phyloP scores from a whole-genome alignment of 1,140 invertebrate species.

The Dreissena polymorpha region DNA sequence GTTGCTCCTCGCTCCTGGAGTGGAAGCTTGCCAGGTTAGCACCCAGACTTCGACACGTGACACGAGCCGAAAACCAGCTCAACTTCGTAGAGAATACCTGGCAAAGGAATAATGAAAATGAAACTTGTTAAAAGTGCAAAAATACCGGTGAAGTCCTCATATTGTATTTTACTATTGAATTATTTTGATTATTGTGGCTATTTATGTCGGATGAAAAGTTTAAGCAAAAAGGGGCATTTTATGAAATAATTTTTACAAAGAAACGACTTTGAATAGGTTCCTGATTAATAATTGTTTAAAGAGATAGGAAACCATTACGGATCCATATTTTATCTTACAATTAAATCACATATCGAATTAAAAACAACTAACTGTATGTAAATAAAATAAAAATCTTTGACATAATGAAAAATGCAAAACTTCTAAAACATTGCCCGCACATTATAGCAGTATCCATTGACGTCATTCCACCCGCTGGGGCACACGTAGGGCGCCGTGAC shows the following conservation, averaged over 20 bases:
- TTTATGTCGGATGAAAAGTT: too few species aligned
- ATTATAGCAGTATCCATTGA: constrained; percentile 39
- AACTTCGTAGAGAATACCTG: constrained; percentile 8
- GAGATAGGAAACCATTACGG: too few species aligned
- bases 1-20: constrained; percentile 1
- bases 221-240: neutral
- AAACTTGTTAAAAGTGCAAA: too few species aligned
- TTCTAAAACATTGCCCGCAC: constrained; percentile 5
- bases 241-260: neutral
- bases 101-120: neutral
- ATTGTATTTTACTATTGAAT: too few species aligned
- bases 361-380: too few species aligned
- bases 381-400: neutral
- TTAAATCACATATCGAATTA: too few species aligned
- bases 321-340: too few species aligned
- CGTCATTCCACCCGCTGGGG: constrained; percentile 30
- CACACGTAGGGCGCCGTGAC: constrained; percentile 5
- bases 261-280: too few species aligned
- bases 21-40: constrained; percentile 51
- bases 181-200: too few species aligned
- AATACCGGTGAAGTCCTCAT: too few species aligned
- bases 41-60: constrained; percentile 24
- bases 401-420: neutral
- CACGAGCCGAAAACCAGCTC: constrained; percentile 35
- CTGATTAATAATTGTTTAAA: too few species aligned